Conservation (phyloP, 2,888 invertebrate genomes). For the Trilocha varians region DNA sequence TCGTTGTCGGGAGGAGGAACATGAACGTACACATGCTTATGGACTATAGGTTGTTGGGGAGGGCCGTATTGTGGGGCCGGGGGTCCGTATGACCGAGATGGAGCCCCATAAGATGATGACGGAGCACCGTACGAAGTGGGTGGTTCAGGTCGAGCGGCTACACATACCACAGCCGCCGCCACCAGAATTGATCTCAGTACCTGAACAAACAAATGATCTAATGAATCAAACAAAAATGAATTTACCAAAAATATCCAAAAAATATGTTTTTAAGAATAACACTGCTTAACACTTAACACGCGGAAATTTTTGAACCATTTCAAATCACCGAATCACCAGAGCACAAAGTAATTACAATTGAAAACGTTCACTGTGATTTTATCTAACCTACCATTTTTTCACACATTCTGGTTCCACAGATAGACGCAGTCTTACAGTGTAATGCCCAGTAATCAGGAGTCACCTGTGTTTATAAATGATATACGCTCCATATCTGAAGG, state of each 20-base stretch:
- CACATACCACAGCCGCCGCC: slow-evolving; percentile 56
- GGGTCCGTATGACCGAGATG: slow-evolving; percentile 58
- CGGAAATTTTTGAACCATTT: background rate
- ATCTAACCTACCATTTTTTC: slow-evolving; percentile 63
- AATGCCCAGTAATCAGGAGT: slow-evolving; percentile 59
- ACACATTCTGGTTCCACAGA: slow-evolving; percentile 57
- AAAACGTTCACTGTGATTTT: slow-evolving; percentile 18
- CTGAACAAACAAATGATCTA: slow-evolving; percentile 47
- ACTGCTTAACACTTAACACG: slow-evolving; percentile 9
- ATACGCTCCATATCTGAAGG: slow-evolving; percentile 61
- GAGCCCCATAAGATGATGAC: slow-evolving; percentile 53
- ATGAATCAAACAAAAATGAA: slow-evolving; percentile 4
- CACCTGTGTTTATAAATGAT: slow-evolving; percentile 70
- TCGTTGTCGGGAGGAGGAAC: slow-evolving; percentile 92
- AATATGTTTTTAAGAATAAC: slow-evolving; percentile 4
- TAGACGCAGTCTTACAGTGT: slow-evolving; percentile 50
- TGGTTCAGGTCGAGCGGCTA: slow-evolving; percentile 69
- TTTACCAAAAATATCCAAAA: background rate
- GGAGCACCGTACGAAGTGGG: slow-evolving; percentile 75
- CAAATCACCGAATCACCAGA: slow-evolving; percentile 19
- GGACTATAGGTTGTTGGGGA: slow-evolving; percentile 83
- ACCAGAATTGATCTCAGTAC: slow-evolving; percentile 57
- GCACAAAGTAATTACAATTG: slow-evolving; percentile 16
- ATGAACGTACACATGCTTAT: slow-evolving; percentile 93
- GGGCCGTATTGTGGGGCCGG: slow-evolving; percentile 80